Evolutionary conservation across 2,113 vertebrate species (phyloP).

Genomic region (Actenoides hombroni): DNA sequence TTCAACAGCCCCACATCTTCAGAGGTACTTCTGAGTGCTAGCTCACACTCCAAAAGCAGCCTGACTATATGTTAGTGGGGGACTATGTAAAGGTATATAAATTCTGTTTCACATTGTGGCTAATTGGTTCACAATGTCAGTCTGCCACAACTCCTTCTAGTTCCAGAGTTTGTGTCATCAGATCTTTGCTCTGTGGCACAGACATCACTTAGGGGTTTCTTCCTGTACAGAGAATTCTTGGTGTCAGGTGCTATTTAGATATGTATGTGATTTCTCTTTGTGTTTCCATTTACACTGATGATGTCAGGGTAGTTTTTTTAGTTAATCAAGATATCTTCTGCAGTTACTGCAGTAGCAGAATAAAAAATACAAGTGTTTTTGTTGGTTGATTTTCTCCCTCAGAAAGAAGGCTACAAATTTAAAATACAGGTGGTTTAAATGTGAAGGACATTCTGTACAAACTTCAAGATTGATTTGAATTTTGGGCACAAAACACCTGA

Average conservation of each 20-base stretch:
- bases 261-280: background rate
- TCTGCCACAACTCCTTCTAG: background rate
- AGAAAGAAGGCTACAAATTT: background rate
- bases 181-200: background rate
- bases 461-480: conserved; percentile 34
- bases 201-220: background rate
- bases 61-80: background rate
- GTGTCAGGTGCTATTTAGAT: background rate
- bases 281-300: background rate
- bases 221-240: background rate
- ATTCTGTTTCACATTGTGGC: background rate
- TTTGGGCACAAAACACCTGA: conserved; percentile 11
- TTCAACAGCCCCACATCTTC: background rate
- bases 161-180: background rate
- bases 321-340: background rate
- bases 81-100: background rate
- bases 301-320: background rate
- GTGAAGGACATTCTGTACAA: background rate
- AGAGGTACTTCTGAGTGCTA: background rate
- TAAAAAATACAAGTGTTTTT: background rate
- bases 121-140: background rate
- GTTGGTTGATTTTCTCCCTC: background rate
- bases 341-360: background rate
- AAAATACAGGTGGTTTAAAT: conserved; percentile 7
- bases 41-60: background rate